Evolutionary conservation across 2,888 invertebrate genomes (phyloP).

Genomic region (Tetragonisca angustula): DNA sequence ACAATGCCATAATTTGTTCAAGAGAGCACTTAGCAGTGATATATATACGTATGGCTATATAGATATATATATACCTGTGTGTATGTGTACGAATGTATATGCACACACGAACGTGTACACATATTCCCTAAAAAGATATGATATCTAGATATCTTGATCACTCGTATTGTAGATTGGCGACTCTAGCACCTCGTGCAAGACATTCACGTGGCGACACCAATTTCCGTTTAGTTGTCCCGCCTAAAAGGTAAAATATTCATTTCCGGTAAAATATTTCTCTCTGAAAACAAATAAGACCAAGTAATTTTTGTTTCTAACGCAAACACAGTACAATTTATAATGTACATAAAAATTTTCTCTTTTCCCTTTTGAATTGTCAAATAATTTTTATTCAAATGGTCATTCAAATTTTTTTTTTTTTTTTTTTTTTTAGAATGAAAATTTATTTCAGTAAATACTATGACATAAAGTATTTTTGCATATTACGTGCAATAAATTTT

Average conservation of each 20-base stretch:
- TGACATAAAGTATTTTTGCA: neutral
- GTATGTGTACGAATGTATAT: neutral
- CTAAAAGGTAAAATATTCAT: neutral
- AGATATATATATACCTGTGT: neutral
- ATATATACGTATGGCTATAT: constrained; percentile 52
- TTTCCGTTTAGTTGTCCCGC: neutral
- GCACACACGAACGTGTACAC: neutral
- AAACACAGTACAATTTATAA: neutral
- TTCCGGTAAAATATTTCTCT: neutral
- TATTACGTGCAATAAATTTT: neutral
- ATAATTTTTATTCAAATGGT: neutral
- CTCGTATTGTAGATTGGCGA: constrained; percentile 47
- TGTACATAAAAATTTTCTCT: neutral
- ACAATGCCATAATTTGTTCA: constrained; percentile 81
- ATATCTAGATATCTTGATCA: constrained; percentile 54
- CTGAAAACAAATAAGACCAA: neutral
- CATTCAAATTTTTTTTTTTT: neutral
- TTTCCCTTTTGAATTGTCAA: neutral
- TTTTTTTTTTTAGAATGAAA: neutral
- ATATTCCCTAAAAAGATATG: constrained; percentile 49
- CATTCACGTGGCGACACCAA: neutral
- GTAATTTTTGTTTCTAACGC: neutral
- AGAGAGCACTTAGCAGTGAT: constrained; percentile 66
- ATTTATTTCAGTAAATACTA: neutral
- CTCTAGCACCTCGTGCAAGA: constrained; percentile 22